Base-by-base conservation (phyloP, 1,140 invertebrate genomes). In the Planococcus citri region DNA sequence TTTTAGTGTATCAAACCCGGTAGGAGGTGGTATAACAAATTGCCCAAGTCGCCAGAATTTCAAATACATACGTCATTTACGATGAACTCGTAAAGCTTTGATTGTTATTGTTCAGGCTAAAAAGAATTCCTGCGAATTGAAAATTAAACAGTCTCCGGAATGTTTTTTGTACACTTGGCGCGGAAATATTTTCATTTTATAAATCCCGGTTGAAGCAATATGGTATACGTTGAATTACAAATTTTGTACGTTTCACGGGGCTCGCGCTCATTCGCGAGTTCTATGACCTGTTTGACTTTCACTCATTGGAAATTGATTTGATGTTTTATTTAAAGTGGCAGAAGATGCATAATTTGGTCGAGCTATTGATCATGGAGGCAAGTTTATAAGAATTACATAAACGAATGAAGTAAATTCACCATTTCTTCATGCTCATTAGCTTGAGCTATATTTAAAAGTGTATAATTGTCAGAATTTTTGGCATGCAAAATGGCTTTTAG, bases 61-160 rank as follows among this genome's bases (percentile, higher is more conserved):
- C 60, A 64, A 64, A 64, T 64, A n/a, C n/a, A n/a, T n/a, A 64
- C 60, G 60, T 64, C 60, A 64, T 64, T 64, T 64, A 64, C 60
- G 60, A 64, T 64, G 60, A 64, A 64, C 60, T 64, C 60, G 60
- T 64, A 64, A 64, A 64, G 60, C 60, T 64, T 64, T 64, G 10
- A 64, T 64, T 64, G 60, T 64, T 64, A 64, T 64, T 64, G 60
- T 64, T 64, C 60, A 21, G 22, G 25, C 8, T n/a, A 20, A 27
- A 27, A 64, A 64, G 60, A 27, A 64, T 25, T 64, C 25, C 25
- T 22, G 21, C 60, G 60, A 64, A 64, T 64, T 17, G 60, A 21
- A 64, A 64, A 64, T 64, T 64, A 24, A 64, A 64, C 60, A 25
- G 60, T 64, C 25, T 25, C 60, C 22, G 60, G 60, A 64, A 64